phyloP scores from a whole-genome alignment of 2,113 vertebrate genomes.

The Acinonyx jubatus region DNA sequence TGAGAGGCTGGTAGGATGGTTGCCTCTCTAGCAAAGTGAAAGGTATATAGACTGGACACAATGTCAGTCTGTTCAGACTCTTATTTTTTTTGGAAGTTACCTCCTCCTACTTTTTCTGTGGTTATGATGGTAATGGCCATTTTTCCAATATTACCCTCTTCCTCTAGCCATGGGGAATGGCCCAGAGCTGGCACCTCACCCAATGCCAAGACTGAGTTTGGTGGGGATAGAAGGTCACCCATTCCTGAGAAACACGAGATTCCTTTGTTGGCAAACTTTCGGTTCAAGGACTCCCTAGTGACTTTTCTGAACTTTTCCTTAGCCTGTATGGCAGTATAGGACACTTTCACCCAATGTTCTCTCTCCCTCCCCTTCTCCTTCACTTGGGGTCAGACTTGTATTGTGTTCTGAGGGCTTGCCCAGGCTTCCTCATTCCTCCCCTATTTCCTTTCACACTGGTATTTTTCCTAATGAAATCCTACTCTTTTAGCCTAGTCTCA shows the following conservation, averaged over 20 bases:
- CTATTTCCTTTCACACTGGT: background rate
- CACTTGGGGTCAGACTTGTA: background rate
- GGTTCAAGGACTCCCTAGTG: background rate
- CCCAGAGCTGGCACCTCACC: background rate
- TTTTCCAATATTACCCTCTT: background rate
- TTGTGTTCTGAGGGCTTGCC: background rate
- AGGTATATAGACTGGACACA: background rate
- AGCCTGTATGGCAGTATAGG: accelerated
- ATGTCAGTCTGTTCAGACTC: background rate
- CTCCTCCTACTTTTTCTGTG: background rate
- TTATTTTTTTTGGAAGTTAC: background rate
- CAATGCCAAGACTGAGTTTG: background rate
- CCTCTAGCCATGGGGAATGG: background rate
- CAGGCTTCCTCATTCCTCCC: background rate
- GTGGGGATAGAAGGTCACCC: background rate
- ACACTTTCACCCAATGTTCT: background rate
- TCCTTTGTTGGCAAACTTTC: background rate
- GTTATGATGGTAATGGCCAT: background rate
- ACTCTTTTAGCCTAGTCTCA: background rate
- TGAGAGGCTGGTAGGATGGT: background rate
- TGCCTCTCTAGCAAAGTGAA: background rate
- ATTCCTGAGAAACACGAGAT: background rate
- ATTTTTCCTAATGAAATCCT: background rate
- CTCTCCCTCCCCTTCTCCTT: background rate
- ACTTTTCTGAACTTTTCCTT: background rate